phyloP scores from a whole-genome alignment of 2,888 invertebrate genomes.

The Exocentrus adspersus region DNA sequence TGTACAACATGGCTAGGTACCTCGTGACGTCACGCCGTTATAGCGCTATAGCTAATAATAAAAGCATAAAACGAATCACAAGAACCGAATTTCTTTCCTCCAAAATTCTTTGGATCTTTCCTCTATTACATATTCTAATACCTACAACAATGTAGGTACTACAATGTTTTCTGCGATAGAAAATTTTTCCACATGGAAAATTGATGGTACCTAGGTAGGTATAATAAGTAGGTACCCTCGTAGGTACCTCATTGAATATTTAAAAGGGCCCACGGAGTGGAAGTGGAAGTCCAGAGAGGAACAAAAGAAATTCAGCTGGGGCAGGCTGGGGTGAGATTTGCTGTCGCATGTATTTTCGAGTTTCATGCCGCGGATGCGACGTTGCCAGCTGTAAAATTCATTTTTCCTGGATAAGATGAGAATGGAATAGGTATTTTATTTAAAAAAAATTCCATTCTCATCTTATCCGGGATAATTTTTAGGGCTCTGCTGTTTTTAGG shows the following conservation, averaged over 20 bases:
- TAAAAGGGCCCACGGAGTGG: conserved; percentile 9
- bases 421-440: too few species aligned
- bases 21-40: too few species aligned
- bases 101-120: not conserved
- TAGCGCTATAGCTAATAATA: too few species aligned
- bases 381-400: conserved; percentile 28
- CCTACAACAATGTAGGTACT: too few species aligned
- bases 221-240: too few species aligned
- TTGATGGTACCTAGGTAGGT: conserved; percentile 8
- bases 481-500: too few species aligned
- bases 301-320: conserved; percentile 29
- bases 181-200: conserved; percentile 11
- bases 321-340: conserved; percentile 27
- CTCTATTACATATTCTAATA: not conserved
- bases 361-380: not conserved
- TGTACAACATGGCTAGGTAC: too few species aligned
- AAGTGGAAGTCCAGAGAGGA: conserved; percentile 18
- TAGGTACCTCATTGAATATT: conserved; percentile 18
- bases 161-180: not conserved
- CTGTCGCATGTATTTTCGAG: conserved; percentile 24
- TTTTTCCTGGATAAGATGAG: not conserved
- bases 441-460: too few species aligned
- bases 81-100: not conserved
- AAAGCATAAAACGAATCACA: conserved; percentile 3
- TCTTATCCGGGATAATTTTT: too few species aligned